Conservation (phyloP, 2,888 invertebrate genomes). For the Stratiomys singularior region DNA sequence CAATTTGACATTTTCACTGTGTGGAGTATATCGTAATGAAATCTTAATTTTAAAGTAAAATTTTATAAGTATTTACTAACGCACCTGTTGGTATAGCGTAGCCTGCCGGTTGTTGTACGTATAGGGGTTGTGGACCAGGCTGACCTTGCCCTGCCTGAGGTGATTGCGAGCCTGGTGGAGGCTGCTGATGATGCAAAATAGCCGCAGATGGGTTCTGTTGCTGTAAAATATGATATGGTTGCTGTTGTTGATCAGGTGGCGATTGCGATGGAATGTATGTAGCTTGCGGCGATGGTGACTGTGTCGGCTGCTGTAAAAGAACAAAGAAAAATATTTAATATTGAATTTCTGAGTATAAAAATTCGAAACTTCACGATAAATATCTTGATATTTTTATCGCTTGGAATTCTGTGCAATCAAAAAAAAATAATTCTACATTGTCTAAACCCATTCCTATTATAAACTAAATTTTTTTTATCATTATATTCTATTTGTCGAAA, state of each 20-base stretch:
- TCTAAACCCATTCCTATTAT: too few relatives aligned
- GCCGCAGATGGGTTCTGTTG: background rate
- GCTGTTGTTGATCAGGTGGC: conserved; percentile 48
- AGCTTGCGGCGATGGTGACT: conserved; percentile 46
- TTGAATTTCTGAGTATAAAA: too few relatives aligned
- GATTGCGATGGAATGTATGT: conserved; percentile 47
- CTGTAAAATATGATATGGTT: background rate
- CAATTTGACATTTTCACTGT: too few relatives aligned
- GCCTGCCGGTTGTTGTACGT: conserved; percentile 14
- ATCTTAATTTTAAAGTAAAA: background rate
- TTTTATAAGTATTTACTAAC: background rate
- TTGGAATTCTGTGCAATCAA: too few relatives aligned
- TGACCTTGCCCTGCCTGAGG: conserved; percentile 19
- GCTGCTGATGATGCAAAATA: conserved; percentile 29
- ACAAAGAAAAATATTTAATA: too few relatives aligned
- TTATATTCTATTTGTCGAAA: too few relatives aligned
- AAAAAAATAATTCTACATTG: too few relatives aligned
- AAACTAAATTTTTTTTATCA: too few relatives aligned
- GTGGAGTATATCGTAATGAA: too few relatives aligned
- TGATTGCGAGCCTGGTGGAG: conserved; percentile 6
- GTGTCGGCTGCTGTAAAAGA: conserved; percentile 48
- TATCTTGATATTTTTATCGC: too few relatives aligned
- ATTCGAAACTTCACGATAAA: too few relatives aligned
- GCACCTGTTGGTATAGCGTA: conserved; percentile 24
- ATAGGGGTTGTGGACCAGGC: conserved; percentile 24